Evolutionary conservation across 2,888 invertebrate species (phyloP).

Genomic region (Lysandra bellargus): DNA sequence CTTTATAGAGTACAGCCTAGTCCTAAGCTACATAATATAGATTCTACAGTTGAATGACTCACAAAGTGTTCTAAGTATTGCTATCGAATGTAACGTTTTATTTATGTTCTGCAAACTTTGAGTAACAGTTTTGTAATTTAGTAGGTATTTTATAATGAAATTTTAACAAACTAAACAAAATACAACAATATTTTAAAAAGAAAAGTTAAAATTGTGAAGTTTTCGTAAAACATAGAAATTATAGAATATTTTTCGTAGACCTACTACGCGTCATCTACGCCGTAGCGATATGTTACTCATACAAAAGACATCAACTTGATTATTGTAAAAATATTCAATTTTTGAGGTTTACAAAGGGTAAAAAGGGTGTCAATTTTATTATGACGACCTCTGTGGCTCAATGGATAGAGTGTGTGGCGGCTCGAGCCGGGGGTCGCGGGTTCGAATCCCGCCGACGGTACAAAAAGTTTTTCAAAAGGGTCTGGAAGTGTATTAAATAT

Average conservation of each 20-base stretch:
- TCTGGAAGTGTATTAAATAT: no score
- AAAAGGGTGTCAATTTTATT: no score
- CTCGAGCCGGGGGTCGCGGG: no score
- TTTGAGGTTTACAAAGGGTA: no score
- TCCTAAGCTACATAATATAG: not conserved
- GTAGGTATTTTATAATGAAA: not conserved
- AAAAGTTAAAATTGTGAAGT: not conserved
- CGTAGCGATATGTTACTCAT: not conserved
- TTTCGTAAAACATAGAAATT: not conserved
- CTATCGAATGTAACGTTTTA: not conserved
- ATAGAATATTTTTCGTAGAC: not conserved
- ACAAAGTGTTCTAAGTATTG: not conserved
- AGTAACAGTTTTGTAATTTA: not conserved
- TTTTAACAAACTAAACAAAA: not conserved
- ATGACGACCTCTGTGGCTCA: no score
- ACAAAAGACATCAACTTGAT: not conserved
- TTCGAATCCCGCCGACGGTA: no score
- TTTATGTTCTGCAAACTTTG: not conserved
- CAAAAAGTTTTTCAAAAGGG: no score
- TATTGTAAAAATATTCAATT: not conserved
- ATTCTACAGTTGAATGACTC: not conserved
- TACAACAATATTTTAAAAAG: not conserved
- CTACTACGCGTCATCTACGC: not conserved
- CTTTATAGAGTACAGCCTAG: not conserved
- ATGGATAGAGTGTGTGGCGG: no score